A percentile compares a stretch with the other conserved stretches of the same genome.
Conservation (phyloP, 2,113 vertebrate genomes). For the Salminus brasiliensis region DNA sequence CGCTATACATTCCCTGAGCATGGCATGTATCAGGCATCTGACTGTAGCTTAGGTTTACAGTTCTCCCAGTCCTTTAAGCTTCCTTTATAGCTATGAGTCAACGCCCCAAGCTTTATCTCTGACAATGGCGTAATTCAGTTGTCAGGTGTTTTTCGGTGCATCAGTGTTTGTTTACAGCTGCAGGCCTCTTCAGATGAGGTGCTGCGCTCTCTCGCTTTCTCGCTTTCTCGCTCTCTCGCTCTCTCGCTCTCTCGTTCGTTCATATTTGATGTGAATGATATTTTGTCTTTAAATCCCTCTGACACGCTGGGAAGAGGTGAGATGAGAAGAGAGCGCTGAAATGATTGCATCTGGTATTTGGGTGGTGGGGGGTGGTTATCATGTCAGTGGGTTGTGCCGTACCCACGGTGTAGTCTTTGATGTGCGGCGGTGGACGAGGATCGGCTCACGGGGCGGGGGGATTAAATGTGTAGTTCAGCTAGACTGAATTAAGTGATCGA, state of each 20-base stretch:
- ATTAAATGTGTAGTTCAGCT: too few relatives aligned
- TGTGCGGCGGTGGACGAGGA: neutral
- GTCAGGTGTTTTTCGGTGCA: slow-evolving; percentile 1
- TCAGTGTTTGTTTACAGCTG: slow-evolving; percentile 29
- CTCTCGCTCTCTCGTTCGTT: too few relatives aligned
- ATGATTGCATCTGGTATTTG: neutral
- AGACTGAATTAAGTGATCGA: too few relatives aligned
- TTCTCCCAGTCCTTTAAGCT: slow-evolving; percentile 9
- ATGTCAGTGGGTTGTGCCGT: neutral
- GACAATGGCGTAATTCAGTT: neutral
- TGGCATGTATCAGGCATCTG: neutral
- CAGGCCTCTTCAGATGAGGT: neutral
- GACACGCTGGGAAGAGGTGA: neutral
- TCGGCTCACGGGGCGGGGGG: neutral
- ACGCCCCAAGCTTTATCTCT: neutral
- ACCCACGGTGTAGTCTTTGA: neutral
- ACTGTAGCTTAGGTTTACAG: neutral
- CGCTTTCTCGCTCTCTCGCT: too few relatives aligned
- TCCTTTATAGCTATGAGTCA: slow-evolving; percentile 27
- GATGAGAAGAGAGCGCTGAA: neutral
- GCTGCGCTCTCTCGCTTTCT: neutral
- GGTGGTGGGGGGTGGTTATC: neutral
- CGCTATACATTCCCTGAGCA: neutral
- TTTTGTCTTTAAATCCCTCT: slow-evolving; percentile 13
- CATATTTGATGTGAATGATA: neutral